Percentiles rank a stretch among this genome's conserved stretches.
Evolutionary conservation across 1,140 invertebrate species (phyloP).

Genomic region (Drosophila sucinea): DNA sequence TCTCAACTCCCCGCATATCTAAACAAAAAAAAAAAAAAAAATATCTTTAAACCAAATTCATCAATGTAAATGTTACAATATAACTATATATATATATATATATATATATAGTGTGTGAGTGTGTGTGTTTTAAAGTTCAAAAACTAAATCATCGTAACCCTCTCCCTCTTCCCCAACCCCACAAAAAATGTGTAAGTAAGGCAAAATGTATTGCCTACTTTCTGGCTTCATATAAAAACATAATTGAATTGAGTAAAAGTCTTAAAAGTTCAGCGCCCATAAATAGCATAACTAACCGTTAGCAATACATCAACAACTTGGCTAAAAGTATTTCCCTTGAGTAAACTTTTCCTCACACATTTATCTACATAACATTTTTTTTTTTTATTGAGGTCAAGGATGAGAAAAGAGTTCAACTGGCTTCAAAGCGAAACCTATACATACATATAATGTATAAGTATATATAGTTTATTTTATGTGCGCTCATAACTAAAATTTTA

Average conservation of each 20-base stretch:
- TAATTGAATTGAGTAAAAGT: not conserved
- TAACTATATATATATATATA: not conserved
- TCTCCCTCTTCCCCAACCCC: not conserved
- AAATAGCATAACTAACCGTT: not conserved
- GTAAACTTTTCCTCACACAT: not conserved
- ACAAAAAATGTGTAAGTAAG: not conserved
- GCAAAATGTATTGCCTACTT: conserved; percentile 8
- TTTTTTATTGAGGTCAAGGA: conserved; percentile 5
- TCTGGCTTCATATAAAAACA: not conserved
- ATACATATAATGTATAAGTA: too few species aligned
- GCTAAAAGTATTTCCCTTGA: not conserved
- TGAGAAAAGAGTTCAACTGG: not conserved
- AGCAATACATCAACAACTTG: conserved; percentile 12
- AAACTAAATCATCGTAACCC: not conserved
- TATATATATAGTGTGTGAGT: not conserved
- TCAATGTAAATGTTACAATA: conserved; percentile 7
- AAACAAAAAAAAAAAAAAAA: conserved; percentile 19
- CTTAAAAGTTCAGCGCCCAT: not conserved
- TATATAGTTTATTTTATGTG: not conserved
- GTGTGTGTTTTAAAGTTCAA: conserved; percentile 9
- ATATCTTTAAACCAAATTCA: conserved; percentile 8
- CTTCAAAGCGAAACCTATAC: not conserved
- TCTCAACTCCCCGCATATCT: conserved; percentile 38
- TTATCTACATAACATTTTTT: not conserved
- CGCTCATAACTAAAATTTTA: not conserved